Conservation (phyloP, 1,140 invertebrate genomes). For the Neelides sp. region DNA sequence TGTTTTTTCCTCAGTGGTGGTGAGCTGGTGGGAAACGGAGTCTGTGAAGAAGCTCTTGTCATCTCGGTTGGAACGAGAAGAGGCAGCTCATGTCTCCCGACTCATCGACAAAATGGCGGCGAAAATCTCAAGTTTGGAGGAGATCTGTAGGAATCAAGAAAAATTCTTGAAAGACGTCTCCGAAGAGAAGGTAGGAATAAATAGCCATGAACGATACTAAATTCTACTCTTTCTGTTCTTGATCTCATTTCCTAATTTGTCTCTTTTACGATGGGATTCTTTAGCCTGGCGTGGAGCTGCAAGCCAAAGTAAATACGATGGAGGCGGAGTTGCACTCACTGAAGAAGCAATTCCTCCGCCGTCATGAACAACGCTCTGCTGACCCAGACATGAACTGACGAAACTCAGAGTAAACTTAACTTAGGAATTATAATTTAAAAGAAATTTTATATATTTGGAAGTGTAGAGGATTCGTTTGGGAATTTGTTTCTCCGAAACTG, state of each 20-base stretch:
- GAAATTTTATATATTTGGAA: no score
- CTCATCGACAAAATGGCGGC: constrained; percentile 16
- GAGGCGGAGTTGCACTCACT: constrained; percentile 26
- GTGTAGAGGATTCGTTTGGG: no score
- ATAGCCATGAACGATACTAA: no score
- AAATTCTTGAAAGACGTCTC: neutral
- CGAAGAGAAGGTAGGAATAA: neutral
- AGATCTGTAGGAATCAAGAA: constrained; percentile 23
- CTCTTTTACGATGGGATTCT: neutral
- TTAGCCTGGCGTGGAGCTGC: constrained; percentile 16
- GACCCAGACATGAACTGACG: no score
- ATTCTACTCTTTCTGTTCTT: neutral
- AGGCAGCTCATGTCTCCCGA: constrained; percentile 15
- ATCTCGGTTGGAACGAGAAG: constrained; percentile 12
- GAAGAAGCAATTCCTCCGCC: constrained; percentile 24
- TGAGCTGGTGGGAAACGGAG: constrained; percentile 14
- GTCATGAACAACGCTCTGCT: constrained; percentile 6
- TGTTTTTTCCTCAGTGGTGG: constrained; percentile 10
- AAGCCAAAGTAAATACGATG: constrained; percentile 27
- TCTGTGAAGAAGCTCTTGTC: constrained; percentile 22
- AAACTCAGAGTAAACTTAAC: no score
- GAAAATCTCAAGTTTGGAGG: constrained; percentile 20
- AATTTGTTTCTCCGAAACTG: no score
- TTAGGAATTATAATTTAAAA: no score
- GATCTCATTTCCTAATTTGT: neutral